Percentiles rank a stretch among this genome's conserved stretches.
These are phyloP conservation scores for Onychomys arenicola DNA, from an alignment of 2,797 vertebrate species.

Conservation along the genomic window DNA sequence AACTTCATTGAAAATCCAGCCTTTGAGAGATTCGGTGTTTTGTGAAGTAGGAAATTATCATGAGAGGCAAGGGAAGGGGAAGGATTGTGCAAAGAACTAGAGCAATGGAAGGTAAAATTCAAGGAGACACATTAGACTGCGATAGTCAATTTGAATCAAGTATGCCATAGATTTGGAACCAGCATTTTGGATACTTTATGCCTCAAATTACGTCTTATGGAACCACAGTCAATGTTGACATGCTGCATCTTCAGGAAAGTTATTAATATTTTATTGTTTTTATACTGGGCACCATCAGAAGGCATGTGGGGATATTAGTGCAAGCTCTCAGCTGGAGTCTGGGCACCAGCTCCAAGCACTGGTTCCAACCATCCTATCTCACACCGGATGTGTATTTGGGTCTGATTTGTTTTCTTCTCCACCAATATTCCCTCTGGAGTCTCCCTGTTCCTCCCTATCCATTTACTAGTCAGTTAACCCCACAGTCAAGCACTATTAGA, in stretches of 20 bases:
- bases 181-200: constrained; percentile 37
- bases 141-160: constrained; percentile 36
- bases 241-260: constrained; percentile 63
- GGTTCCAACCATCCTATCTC: background rate
- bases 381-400: background rate
- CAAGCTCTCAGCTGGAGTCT: background rate
- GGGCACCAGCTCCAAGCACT: background rate
- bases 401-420: background rate
- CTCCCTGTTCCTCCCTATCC: constrained; percentile 66
- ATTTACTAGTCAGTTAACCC: constrained; percentile 77
- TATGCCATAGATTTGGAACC: constrained; percentile 35
- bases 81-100: background rate
- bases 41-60: constrained; percentile 37
- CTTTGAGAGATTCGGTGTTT: background rate
- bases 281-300: background rate
- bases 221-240: constrained; percentile 54
- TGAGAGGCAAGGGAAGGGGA: background rate
- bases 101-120: constrained; percentile 50
- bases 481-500: constrained; percentile 69
- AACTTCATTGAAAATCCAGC: constrained; percentile 20
- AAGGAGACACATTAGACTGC: background rate
- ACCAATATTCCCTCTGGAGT: constrained; percentile 69
- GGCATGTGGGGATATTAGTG: background rate
- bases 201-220: constrained; percentile 59
- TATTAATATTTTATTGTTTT: constrained; percentile 55